Conservation (phyloP, 2,888 invertebrate genomes). For the Marronus borbonicus region DNA sequence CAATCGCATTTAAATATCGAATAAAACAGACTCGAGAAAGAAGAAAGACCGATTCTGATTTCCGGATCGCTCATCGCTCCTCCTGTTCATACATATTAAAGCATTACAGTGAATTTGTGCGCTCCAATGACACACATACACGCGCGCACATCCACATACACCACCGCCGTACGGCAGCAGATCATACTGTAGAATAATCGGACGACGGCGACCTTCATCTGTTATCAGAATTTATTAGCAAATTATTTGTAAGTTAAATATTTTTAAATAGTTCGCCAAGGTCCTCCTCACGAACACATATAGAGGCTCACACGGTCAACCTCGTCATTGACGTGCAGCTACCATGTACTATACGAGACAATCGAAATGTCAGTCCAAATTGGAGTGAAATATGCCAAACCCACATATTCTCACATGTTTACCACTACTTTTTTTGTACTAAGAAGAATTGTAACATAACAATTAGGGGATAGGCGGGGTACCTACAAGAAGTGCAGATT, state of each 20-base stretch:
- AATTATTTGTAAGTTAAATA: slow-evolving; percentile 49
- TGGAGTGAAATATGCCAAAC: no score
- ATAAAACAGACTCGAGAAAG: slow-evolving; percentile 6
- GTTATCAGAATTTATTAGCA: slow-evolving; percentile 51
- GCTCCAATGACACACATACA: slow-evolving; percentile 22
- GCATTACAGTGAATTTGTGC: slow-evolving; percentile 9
- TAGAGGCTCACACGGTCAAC: background rate
- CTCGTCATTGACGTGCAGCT: slow-evolving; percentile 19
- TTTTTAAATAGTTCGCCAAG: slow-evolving; percentile 48
- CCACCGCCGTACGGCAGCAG: background rate
- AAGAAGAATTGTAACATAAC: no score
- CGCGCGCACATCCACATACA: background rate
- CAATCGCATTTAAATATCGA: slow-evolving; percentile 6
- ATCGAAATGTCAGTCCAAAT: no score
- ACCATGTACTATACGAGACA: background rate
- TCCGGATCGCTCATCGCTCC: slow-evolving; percentile 8
- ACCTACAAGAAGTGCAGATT: no score
- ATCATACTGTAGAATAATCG: slow-evolving; percentile 37
- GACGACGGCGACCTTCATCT: slow-evolving; percentile 44
- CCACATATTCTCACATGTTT: no score
- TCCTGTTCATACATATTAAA: slow-evolving; percentile 29
- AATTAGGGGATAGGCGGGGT: no score
- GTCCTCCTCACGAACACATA: slow-evolving; percentile 27
- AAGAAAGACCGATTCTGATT: background rate
- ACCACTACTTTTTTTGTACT: no score